phyloP scores from a whole-genome alignment of 2,888 invertebrate species.

The Achlya flavicornis region DNA sequence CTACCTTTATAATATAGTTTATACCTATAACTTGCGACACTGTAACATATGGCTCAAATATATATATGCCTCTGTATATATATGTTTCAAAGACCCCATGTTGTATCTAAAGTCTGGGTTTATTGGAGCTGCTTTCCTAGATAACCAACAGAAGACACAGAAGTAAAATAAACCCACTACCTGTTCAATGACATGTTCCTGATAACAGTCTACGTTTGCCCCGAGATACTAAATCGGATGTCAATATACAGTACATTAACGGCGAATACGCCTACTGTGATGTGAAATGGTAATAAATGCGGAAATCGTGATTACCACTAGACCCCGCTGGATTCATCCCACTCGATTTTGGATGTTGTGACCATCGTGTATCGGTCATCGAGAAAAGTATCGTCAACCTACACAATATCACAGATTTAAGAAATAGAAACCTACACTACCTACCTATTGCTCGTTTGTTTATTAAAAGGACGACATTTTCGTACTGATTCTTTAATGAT shows the following conservation, averaged over 20 bases:
- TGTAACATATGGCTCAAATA: background rate
- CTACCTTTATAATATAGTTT: no score
- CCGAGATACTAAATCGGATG: background rate
- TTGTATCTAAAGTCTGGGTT: no score
- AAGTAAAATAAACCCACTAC: no score
- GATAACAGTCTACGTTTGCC: no score
- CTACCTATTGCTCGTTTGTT: background rate
- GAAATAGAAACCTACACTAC: background rate
- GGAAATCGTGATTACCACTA: background rate
- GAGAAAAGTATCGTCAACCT: background rate
- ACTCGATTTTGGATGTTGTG: background rate
- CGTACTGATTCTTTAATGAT: no score
- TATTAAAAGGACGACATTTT: background rate
- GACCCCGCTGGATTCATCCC: background rate
- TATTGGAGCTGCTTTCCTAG: no score
- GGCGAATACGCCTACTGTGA: background rate
- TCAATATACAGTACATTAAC: conserved; percentile 1
- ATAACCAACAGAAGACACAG: no score
- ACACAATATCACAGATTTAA: no score
- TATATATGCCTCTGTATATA: background rate
- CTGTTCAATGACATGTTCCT: no score
- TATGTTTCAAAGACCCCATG: background rate
- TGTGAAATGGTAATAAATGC: conserved; percentile 20
- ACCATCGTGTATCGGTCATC: background rate
- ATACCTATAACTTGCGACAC: background rate